Percentiles rank a stretch among this genome's conserved stretches.
These are phyloP conservation scores for Drosophila phalerata DNA, from an alignment of 2,888 invertebrate genomes.

Conservation along the genomic window DNA sequence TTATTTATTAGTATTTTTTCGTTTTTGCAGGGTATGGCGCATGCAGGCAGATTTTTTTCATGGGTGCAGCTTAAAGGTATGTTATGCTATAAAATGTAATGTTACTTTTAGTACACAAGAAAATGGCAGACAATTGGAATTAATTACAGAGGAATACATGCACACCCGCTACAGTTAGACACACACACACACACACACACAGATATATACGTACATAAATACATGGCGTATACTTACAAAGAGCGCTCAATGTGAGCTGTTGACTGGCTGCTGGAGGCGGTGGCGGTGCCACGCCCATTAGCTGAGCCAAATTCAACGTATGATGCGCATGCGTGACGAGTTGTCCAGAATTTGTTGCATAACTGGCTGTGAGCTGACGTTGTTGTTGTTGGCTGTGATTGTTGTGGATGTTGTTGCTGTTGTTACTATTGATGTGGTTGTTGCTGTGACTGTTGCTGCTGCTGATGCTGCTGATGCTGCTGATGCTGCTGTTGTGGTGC, in stretches of 20 bases:
- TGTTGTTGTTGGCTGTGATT: conserved; percentile 49
- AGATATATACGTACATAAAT: conserved; percentile 19
- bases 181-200: conserved; percentile 36
- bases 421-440: conserved; percentile 40
- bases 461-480: conserved; percentile 49
- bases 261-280: conserved; percentile 66
- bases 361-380: conserved; percentile 47
- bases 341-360: conserved; percentile 40
- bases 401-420: conserved; percentile 60
- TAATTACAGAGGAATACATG: conserved; percentile 17
- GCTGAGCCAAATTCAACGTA: conserved; percentile 68
- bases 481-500: conserved; percentile 63
- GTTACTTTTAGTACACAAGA: conserved; percentile 6
- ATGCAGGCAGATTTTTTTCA: conserved; percentile 54
- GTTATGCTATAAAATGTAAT: conserved; percentile 10
- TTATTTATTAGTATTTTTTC: conserved; percentile 13
- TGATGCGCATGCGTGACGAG: conserved; percentile 61
- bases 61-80: conserved; percentile 7
- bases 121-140: conserved; percentile 29
- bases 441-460: conserved; percentile 43
- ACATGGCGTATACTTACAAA: conserved; percentile 83
- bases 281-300: conserved; percentile 75
- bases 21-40: conserved; percentile 36
- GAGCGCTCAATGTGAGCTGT: conserved; percentile 84
- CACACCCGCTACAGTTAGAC: conserved; percentile 17